Evolutionary conservation across 2,113 vertebrate species (phyloP).

Genomic region (Orientallactaga bullata): DNA sequence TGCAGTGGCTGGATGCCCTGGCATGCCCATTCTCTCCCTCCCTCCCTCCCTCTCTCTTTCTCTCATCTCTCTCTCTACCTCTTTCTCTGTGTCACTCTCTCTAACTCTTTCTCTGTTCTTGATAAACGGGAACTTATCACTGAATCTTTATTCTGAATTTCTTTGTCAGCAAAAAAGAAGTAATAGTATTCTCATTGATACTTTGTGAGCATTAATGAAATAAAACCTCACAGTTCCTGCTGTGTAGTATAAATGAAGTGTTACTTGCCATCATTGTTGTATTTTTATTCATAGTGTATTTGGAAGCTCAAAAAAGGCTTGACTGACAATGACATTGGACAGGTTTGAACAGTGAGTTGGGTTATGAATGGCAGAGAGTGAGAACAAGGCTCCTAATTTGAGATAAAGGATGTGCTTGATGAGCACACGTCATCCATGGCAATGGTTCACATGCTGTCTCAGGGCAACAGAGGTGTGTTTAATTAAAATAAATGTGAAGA

Average conservation of each 20-base stretch:
- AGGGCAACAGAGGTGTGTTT: background rate
- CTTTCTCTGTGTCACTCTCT: too few relatives aligned
- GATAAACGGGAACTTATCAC: background rate
- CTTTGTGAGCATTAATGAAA: conserved; percentile 8
- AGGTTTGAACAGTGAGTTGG: background rate
- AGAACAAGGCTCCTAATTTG: conserved; percentile 8
- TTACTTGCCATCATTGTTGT: background rate
- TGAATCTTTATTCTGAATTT: background rate
- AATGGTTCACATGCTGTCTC: background rate
- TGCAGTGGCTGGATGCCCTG: too few relatives aligned
- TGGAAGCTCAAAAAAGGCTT: conserved; percentile 39
- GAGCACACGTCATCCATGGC: background rate
- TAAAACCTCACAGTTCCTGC: background rate
- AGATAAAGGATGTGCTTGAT: conserved; percentile 7
- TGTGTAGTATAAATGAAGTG: background rate
- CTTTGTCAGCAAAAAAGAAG: conserved; percentile 1
- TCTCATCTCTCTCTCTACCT: too few relatives aligned
- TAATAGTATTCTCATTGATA: background rate
- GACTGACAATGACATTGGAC: conserved; percentile 56
- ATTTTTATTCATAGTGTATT: conserved; percentile 50
- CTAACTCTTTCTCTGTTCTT: too few relatives aligned
- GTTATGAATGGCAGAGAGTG: conserved; percentile 15
- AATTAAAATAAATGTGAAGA: conserved; percentile 3
- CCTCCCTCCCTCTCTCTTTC: too few relatives aligned
- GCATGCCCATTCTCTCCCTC: too few relatives aligned